Conservation (phyloP, 2,888 invertebrate genomes). For the Mamestra brassicae region DNA sequence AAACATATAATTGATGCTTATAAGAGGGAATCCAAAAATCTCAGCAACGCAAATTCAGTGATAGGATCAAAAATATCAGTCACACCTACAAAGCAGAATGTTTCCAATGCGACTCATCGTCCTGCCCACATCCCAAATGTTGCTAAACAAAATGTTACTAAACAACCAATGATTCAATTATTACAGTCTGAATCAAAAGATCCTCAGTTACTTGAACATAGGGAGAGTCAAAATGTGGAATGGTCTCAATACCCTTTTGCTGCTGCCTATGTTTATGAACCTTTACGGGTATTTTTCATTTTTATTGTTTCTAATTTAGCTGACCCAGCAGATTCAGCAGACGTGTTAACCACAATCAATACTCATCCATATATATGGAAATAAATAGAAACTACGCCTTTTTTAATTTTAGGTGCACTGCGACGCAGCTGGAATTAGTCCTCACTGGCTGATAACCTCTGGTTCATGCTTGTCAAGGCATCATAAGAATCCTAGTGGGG, state of each 20-base stretch:
- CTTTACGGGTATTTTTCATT: conserved; percentile 75
- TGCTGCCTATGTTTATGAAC: conserved; percentile 83
- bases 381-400: background rate
- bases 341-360: background rate
- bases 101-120: background rate
- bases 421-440: conserved; percentile 83
- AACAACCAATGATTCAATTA: conserved; percentile 17
- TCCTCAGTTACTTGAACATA: conserved; percentile 5
- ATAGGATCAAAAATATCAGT: background rate
- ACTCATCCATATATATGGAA: too few species aligned
- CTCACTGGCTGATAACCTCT: conserved; percentile 83
- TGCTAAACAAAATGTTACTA: conserved; percentile 23
- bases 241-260: conserved; percentile 82
- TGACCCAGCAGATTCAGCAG: background rate
- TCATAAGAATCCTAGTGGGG: conserved; percentile 68
- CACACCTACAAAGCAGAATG: conserved; percentile 16
- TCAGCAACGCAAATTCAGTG: conserved; percentile 8
- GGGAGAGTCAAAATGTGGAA: conserved; percentile 43
- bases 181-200: conserved; percentile 4
- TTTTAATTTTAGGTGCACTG: conserved; percentile 79
- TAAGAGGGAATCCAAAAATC: conserved; percentile 14
- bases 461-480: conserved; percentile 83
- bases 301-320: background rate
- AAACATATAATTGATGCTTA: conserved; percentile 70
- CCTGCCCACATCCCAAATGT: conserved; percentile 6